Evolutionary conservation across 2,888 invertebrate species (phyloP).

Genomic region (Drosophila conformis): DNA sequence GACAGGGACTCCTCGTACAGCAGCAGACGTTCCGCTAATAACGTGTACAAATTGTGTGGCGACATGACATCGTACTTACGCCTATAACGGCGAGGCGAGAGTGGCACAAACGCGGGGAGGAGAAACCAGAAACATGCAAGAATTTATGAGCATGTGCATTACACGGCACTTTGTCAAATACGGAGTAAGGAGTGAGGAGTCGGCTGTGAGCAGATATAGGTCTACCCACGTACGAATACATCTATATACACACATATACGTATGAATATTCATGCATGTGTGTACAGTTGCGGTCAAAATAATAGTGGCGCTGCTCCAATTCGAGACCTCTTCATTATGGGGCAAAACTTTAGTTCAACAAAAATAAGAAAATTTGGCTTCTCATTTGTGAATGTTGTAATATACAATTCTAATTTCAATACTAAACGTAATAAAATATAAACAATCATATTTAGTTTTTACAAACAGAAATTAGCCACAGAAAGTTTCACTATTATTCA

Average conservation of each 20-base stretch:
- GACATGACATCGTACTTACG: conserved; percentile 99
- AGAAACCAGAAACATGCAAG: conserved; percentile 28
- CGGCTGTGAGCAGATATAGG: background rate
- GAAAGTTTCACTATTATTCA: no score
- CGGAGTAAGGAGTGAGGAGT: background rate
- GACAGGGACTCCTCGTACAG: conserved; percentile 95
- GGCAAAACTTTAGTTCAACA: no score
- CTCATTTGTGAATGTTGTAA: background rate
- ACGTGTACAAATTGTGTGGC: conserved; percentile 98
- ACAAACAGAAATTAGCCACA: background rate
- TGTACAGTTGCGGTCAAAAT: background rate
- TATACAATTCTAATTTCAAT: background rate
- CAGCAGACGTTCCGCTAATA: conserved; percentile 96
- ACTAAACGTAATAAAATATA: background rate
- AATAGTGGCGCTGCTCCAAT: background rate
- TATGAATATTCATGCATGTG: background rate
- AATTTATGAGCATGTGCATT: conserved; percentile 55
- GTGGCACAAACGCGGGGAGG: background rate
- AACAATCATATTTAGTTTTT: no score
- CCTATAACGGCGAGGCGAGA: conserved; percentile 85
- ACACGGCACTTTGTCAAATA: conserved; percentile 49
- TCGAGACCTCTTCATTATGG: background rate
- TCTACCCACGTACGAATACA: background rate
- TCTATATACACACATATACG: background rate
- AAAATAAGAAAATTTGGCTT: background rate